phyloP scores from a whole-genome alignment of 2,888 invertebrate species.

The Malthinus seriepunctatus region DNA sequence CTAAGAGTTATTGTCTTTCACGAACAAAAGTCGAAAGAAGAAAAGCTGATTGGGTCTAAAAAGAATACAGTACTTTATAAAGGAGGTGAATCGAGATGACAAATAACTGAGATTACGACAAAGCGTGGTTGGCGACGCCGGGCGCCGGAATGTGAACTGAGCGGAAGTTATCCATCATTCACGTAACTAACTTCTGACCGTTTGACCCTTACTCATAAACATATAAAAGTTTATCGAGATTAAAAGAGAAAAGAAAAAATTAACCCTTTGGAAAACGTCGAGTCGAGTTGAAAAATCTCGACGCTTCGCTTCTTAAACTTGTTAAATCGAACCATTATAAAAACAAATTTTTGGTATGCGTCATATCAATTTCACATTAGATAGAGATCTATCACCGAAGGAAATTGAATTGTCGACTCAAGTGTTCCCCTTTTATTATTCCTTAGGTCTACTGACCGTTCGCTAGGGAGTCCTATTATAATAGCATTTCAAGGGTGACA shows the following conservation, averaged over 20 bases:
- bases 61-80: constrained; percentile 53
- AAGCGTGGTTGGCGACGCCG: constrained; percentile 49
- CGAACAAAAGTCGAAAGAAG: constrained; percentile 51
- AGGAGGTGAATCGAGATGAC: constrained; percentile 54
- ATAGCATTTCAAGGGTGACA: constrained; percentile 51
- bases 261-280: too few relatives aligned
- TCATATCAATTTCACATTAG: constrained; percentile 55
- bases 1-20: constrained; percentile 48
- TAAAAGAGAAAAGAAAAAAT: neutral
- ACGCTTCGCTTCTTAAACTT: constrained; percentile 16
- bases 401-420: constrained; percentile 54
- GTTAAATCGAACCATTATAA: constrained; percentile 38
- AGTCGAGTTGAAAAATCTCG: constrained; percentile 1
- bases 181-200: constrained; percentile 32
- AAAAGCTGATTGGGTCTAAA: constrained; percentile 51
- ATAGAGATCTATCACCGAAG: constrained; percentile 52
- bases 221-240: neutral
- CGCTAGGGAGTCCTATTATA: constrained; percentile 46
- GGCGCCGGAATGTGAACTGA: constrained; percentile 46
- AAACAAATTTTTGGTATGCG: constrained; percentile 45
- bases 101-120: constrained; percentile 52
- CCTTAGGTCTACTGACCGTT: constrained; percentile 50
- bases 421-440: constrained; percentile 51
- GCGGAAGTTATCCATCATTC: constrained; percentile 51
- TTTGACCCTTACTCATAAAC: constrained; percentile 32